Conservation (phyloP, 2,113 vertebrate species). For the Pithys albifrons region DNA sequence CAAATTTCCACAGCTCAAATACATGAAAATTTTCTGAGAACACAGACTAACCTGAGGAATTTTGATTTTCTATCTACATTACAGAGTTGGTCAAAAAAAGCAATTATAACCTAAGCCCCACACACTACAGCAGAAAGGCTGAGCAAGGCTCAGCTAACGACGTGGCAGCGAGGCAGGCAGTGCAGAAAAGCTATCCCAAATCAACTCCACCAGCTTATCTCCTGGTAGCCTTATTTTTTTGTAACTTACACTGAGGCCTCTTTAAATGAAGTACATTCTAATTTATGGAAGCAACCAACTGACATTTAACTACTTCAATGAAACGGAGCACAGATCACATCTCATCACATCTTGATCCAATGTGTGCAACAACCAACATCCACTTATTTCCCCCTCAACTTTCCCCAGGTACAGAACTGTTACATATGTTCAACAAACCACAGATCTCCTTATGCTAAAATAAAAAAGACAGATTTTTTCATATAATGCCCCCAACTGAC, state of each 20-base stretch:
- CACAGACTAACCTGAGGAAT: not conserved
- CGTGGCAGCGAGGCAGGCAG: not conserved
- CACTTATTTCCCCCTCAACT: not conserved
- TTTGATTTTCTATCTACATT: not conserved
- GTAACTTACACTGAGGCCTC: not conserved
- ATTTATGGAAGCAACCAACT: slow-evolving; percentile 56
- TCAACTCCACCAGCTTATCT: not conserved
- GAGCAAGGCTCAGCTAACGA: not conserved
- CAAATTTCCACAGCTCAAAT: not conserved
- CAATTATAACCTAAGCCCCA: not conserved
- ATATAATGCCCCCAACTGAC: not conserved
- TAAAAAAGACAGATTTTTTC: not conserved
- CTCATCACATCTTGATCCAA: slow-evolving; percentile 65
- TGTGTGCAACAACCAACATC: slow-evolving; percentile 20
- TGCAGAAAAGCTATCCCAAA: not conserved
- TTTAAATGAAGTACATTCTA: slow-evolving; percentile 17
- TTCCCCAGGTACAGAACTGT: not conserved
- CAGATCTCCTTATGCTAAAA: not conserved
- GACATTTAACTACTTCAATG: slow-evolving; percentile 56
- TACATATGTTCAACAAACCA: not conserved
- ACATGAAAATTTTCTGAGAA: not conserved
- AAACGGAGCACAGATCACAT: slow-evolving; percentile 49
- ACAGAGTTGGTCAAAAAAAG: not conserved
- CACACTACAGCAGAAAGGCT: not conserved
- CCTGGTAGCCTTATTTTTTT: not conserved